phyloP scores from a whole-genome alignment of 2,113 vertebrate genomes.

The Dasyornis broadbenti region DNA sequence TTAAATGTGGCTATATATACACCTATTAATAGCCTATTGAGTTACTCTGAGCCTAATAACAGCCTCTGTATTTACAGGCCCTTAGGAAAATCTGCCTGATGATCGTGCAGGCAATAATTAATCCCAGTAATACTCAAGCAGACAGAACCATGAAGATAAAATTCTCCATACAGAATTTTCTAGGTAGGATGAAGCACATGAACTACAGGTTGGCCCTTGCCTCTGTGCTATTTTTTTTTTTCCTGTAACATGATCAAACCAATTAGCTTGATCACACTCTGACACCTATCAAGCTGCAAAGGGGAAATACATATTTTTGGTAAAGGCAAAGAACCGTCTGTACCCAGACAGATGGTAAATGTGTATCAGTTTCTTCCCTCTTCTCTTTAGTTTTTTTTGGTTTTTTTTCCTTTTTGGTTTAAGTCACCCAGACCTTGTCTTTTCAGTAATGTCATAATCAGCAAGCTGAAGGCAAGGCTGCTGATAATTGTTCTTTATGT shows the following conservation, averaged over 20 bases:
- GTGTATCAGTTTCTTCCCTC: not conserved
- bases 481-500: slow-evolving; percentile 88
- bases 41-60: not conserved
- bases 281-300: slow-evolving; percentile 33
- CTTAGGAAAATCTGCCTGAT: not conserved
- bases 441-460: slow-evolving; percentile 84
- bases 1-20: not conserved
- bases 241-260: slow-evolving; percentile 52
- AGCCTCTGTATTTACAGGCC: not conserved
- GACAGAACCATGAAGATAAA: not conserved
- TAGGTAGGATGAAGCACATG: not conserved
- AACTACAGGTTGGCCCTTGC: not conserved
- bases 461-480: slow-evolving; percentile 78
- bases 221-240: slow-evolving; percentile 12
- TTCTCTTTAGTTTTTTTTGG: not conserved
- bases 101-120: not conserved
- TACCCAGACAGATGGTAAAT: not conserved
- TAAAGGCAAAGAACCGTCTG: slow-evolving; percentile 7
- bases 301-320: slow-evolving; percentile 1
- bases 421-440: slow-evolving; percentile 80
- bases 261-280: slow-evolving; percentile 60
- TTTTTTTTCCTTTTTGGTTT: slow-evolving; percentile 27
- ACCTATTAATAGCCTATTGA: not conserved
- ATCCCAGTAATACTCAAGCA: not conserved
- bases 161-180: not conserved